Evolutionary conservation across 2,113 vertebrate genomes (phyloP).

Genomic region (Hystrix brachyura): DNA sequence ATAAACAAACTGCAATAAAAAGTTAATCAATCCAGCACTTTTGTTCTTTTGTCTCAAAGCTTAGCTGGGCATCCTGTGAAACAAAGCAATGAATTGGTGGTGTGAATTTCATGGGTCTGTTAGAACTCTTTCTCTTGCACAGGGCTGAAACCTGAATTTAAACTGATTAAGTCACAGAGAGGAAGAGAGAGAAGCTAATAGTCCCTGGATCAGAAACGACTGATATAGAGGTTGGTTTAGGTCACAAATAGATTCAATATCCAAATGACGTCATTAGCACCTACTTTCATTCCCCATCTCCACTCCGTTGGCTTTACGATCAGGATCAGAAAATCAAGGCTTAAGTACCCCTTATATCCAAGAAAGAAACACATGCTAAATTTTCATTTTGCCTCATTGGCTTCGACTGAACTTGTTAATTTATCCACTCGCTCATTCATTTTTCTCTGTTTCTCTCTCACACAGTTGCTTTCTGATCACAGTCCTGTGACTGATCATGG

Average conservation of each 20-base stretch:
- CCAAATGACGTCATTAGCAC: neutral
- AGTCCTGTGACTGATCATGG: neutral
- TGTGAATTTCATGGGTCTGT: neutral
- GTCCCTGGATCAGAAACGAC: neutral
- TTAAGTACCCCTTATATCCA: neutral
- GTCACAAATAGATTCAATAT: neutral
- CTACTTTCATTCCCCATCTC: neutral
- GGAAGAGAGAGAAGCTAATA: neutral
- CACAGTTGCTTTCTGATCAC: neutral
- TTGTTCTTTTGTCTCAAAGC: neutral
- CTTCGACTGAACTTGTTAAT: neutral
- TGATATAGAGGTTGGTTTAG: neutral
- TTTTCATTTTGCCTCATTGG: neutral
- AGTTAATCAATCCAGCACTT: neutral
- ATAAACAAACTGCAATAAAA: neutral
- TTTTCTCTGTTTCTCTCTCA: neutral
- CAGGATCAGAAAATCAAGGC: neutral
- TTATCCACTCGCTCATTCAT: neutral
- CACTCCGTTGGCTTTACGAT: neutral
- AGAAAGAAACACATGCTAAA: neutral
- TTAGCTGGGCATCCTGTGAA: neutral
- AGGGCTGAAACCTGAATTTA: neutral
- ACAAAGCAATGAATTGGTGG: neutral
- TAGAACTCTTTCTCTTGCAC: neutral
- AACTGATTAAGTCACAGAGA: neutral